A percentile compares a stretch with the other conserved stretches of the same genome.
Conservation (phyloP, 2,113 vertebrate genomes). For the Sardina pilchardus region DNA sequence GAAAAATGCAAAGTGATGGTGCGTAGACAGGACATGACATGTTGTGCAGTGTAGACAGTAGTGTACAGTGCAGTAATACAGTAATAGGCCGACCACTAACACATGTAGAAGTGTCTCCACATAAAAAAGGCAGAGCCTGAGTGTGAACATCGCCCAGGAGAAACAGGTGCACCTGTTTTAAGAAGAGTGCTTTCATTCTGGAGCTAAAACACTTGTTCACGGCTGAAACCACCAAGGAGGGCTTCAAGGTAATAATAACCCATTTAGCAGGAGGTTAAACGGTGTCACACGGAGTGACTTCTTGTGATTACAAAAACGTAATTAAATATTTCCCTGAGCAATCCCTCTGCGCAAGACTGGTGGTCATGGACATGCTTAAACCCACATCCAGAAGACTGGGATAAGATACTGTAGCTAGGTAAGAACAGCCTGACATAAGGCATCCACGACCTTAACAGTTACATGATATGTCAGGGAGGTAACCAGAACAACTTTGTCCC, state of each 20-base stretch:
- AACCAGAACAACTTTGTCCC: neutral
- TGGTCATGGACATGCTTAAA: constrained; percentile 53
- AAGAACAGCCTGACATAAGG: neutral
- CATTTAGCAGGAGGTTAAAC: constrained; percentile 46
- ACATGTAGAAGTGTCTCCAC: neutral
- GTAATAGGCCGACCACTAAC: no score
- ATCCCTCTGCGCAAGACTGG: constrained; percentile 56
- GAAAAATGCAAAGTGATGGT: no score
- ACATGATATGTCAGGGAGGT: neutral
- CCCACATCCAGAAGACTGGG: constrained; percentile 28
- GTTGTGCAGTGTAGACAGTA: no score
- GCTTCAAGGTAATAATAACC: constrained; percentile 50
- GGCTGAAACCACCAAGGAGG: constrained; percentile 32
- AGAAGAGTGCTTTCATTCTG: constrained; percentile 30
- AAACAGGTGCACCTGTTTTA: neutral
- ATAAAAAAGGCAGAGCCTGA: neutral
- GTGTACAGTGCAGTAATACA: no score
- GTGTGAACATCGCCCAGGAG: neutral
- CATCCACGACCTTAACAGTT: no score
- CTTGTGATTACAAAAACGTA: constrained; percentile 67
- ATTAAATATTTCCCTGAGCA: constrained; percentile 61
- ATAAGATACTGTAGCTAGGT: neutral
- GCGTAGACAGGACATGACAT: no score
- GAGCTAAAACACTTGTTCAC: constrained; percentile 35
- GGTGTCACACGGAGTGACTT: constrained; percentile 57